Evolutionary conservation across 2,113 vertebrate species (phyloP).

Genomic region (Sebastes schlegelii): DNA sequence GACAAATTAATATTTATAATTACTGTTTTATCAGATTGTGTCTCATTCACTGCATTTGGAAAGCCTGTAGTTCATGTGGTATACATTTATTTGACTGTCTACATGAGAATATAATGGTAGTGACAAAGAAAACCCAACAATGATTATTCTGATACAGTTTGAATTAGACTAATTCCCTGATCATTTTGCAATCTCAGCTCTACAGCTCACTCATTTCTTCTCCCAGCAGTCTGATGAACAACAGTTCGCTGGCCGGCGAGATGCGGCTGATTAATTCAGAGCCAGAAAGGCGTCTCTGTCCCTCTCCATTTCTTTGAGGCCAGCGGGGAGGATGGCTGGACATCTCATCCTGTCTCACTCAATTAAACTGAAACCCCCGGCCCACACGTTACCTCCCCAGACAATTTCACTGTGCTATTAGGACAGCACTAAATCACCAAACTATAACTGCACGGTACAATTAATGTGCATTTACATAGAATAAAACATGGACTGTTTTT

Average conservation of each 20-base stretch:
- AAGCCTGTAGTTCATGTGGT: too few relatives aligned
- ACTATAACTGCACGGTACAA: constrained; percentile 6
- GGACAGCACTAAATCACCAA: constrained; percentile 30
- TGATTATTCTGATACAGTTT: not conserved
- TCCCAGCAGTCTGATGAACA: constrained; percentile 53
- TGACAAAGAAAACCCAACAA: not conserved
- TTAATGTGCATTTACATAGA: constrained; percentile 4
- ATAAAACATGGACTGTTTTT: not conserved
- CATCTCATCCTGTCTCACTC: constrained; percentile 56
- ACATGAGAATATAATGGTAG: too few relatives aligned
- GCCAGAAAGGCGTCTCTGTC: constrained; percentile 60
- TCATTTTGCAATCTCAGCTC: constrained; percentile 24
- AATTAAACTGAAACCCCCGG: constrained; percentile 52
- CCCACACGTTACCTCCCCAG: constrained; percentile 42
- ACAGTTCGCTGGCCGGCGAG: constrained; percentile 64
- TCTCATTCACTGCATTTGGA: too few relatives aligned
- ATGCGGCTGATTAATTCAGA: constrained; percentile 72
- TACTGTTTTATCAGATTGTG: too few relatives aligned
- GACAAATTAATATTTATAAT: too few relatives aligned
- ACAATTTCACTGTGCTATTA: constrained; percentile 21
- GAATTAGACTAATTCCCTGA: not conserved
- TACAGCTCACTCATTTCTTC: constrained; percentile 7
- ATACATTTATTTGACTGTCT: too few relatives aligned
- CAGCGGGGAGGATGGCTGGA: constrained; percentile 65
- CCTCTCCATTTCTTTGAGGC: constrained; percentile 60